Conservation (phyloP, 2,797 vertebrate species). For the Euphonia xanthogaster region DNA sequence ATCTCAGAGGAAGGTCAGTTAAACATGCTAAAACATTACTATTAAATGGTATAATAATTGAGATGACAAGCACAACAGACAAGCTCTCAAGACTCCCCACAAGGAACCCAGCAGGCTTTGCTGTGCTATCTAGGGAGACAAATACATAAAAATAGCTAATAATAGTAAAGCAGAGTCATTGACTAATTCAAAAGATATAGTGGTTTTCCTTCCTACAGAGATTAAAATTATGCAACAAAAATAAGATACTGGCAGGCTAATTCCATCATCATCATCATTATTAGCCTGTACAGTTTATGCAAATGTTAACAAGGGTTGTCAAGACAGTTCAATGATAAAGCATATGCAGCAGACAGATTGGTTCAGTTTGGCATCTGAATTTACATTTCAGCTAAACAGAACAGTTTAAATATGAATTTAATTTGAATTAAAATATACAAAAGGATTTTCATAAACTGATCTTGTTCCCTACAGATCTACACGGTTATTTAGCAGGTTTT, state of each 20-base stretch:
- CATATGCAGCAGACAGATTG: constrained; percentile 36
- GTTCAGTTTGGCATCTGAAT: constrained; percentile 33
- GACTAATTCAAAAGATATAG: constrained; percentile 18
- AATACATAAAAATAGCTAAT: constrained; percentile 31
- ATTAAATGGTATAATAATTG: neutral
- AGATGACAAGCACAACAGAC: neutral
- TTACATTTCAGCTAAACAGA: constrained; percentile 37
- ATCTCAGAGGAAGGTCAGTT: neutral
- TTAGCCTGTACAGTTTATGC: constrained; percentile 26
- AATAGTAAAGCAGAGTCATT: constrained; percentile 27
- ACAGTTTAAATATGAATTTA: constrained; percentile 22
- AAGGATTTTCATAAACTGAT: neutral
- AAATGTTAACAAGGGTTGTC: constrained; percentile 44
- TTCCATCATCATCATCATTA: constrained; percentile 35
- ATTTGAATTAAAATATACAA: constrained; percentile 39
- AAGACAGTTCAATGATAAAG: constrained; percentile 30
- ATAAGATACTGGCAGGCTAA: constrained; percentile 14
- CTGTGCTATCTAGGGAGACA: neutral
- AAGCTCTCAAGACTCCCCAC: neutral
- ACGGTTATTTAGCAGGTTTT: neutral
- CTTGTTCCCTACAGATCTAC: neutral
- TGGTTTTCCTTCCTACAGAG: constrained; percentile 26
- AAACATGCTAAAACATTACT: neutral
- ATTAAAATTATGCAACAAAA: constrained; percentile 39
- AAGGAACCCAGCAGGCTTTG: neutral